phyloP scores from a whole-genome alignment of 2,113 vertebrate genomes.

The Ammodytes marinus region DNA sequence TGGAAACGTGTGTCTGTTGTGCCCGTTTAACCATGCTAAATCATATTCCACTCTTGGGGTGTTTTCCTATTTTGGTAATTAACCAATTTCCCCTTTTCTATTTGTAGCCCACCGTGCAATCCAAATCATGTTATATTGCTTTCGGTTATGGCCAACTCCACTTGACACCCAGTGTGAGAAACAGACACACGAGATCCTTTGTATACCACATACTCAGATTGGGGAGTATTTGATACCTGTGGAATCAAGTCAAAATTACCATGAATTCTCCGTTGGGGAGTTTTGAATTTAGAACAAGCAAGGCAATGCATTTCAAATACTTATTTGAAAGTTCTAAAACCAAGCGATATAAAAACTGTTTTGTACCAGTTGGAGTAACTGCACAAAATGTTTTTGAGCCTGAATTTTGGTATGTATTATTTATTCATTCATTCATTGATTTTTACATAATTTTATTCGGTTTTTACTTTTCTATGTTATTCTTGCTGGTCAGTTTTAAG shows the following conservation, averaged over 20 bases:
- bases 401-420: too few species aligned
- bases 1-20: conserved; percentile 35
- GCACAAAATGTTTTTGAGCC: too few species aligned
- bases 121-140: conserved; percentile 34
- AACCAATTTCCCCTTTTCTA: conserved; percentile 61
- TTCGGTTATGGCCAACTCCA: conserved; percentile 12
- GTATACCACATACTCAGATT: not conserved
- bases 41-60: conserved; percentile 50
- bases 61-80: conserved; percentile 67
- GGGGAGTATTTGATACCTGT: conserved; percentile 41
- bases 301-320: not conserved
- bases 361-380: too few species aligned
- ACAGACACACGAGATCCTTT: not conserved
- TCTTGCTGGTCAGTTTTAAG: too few species aligned
- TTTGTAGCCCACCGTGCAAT: conserved; percentile 35
- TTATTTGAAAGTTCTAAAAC: too few species aligned
- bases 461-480: too few species aligned
- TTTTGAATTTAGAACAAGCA: not conserved
- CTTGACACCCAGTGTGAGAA: conserved; percentile 29
- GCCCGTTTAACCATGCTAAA: conserved; percentile 55
- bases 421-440: too few species aligned
- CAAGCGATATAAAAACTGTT: too few species aligned
- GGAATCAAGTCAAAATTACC: conserved; percentile 9
- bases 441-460: too few species aligned
- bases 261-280: not conserved